Conservation (phyloP, 2,797 vertebrate species). For the Poeciliopsis presidionis region DNA sequence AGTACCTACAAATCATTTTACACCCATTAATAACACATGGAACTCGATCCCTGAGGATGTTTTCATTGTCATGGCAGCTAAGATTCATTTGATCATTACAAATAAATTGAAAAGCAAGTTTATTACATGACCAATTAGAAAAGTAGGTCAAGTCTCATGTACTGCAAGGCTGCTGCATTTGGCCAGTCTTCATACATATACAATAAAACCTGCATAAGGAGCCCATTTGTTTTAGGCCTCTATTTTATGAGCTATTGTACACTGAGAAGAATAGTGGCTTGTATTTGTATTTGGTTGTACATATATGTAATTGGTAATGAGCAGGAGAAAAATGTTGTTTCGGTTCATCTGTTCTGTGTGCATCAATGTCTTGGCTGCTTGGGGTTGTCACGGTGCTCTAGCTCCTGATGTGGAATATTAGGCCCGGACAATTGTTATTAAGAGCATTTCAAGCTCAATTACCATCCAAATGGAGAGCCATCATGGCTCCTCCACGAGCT, state of each 20-base stretch:
- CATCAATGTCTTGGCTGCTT: slow-evolving; percentile 53
- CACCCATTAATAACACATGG: slow-evolving; percentile 73
- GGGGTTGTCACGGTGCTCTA: slow-evolving; percentile 73
- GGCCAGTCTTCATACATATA: not conserved
- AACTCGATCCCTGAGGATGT: slow-evolving; percentile 58
- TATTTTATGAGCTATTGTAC: slow-evolving; percentile 13
- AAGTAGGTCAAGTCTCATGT: slow-evolving; percentile 33
- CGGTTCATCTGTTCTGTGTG: slow-evolving; percentile 46
- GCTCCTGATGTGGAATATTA: slow-evolving; percentile 78
- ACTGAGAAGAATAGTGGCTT: not conserved
- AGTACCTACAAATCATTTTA: slow-evolving; percentile 79
- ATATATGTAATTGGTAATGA: not conserved
- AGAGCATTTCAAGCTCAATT: slow-evolving; percentile 84
- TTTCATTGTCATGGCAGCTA: slow-evolving; percentile 52
- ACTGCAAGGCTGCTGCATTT: slow-evolving; percentile 30
- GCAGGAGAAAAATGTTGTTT: too few species aligned
- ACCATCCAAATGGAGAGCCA: slow-evolving; percentile 76
- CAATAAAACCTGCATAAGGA: not conserved
- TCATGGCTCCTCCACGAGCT: slow-evolving; percentile 70
- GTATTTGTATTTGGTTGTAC: not conserved
- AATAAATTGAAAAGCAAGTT: slow-evolving; percentile 65
- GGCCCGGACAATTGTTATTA: slow-evolving; percentile 80
- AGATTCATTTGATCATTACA: slow-evolving; percentile 69
- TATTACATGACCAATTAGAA: slow-evolving; percentile 63
- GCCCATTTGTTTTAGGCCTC: slow-evolving; percentile 7